These are phyloP conservation scores for Keiferia lycopersicella DNA, from an alignment of 2,888 invertebrate genomes.

Conservation along the genomic window DNA sequence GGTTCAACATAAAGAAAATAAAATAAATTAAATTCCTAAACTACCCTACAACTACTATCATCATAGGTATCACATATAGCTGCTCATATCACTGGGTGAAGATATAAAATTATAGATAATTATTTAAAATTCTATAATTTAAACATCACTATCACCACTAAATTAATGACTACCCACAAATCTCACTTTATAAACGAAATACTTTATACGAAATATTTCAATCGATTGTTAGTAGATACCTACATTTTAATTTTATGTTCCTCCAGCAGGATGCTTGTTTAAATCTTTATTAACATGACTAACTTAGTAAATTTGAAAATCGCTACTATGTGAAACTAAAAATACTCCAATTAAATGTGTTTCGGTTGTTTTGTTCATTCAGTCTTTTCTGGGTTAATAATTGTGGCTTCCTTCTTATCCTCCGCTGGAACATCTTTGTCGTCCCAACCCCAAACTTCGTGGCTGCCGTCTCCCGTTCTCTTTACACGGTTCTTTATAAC, in stretches of 20 bases:
- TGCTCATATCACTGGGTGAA: constrained; percentile 1
- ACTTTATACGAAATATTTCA: too few relatives aligned
- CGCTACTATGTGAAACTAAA: not conserved
- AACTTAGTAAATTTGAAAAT: not conserved
- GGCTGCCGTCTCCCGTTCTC: constrained; percentile 88
- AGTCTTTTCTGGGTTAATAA: constrained; percentile 49
- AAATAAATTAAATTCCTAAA: not conserved
- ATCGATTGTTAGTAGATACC: too few relatives aligned
- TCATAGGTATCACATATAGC: not conserved
- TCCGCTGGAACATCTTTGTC: constrained; percentile 73
- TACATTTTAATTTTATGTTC: not conserved
- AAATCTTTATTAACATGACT: not conserved
- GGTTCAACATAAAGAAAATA: not conserved
- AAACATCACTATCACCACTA: not conserved
- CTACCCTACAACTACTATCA: not conserved
- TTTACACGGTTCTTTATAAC: constrained; percentile 86
- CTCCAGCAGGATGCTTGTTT: not conserved
- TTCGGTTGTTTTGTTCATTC: not conserved
- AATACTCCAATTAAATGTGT: not conserved
- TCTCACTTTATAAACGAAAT: not conserved
- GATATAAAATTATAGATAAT: not conserved
- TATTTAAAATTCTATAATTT: not conserved
- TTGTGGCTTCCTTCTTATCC: constrained; percentile 45
- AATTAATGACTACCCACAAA: not conserved
- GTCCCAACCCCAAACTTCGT: constrained; percentile 88